These are phyloP conservation scores for Acanthis flammea DNA, from an alignment of 2,797 vertebrate species.

Conservation along the genomic window DNA sequence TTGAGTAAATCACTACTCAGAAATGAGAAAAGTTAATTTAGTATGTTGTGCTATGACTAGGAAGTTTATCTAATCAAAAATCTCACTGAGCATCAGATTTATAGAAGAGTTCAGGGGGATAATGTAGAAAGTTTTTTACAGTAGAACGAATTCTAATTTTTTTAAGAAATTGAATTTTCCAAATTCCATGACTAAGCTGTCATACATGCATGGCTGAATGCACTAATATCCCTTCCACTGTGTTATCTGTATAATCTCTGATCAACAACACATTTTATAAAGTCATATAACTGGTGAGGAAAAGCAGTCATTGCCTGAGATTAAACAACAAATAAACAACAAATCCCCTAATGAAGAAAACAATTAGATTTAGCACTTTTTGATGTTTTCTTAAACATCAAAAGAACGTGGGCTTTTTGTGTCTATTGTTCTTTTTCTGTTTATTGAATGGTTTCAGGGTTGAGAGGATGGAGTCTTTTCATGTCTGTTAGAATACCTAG, in stretches of 20 bases:
- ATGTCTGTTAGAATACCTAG: background rate
- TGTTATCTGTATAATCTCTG: background rate
- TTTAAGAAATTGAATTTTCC: background rate
- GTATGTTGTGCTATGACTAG: background rate
- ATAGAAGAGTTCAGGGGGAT: background rate
- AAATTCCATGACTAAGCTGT: background rate
- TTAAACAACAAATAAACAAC: background rate
- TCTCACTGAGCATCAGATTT: background rate
- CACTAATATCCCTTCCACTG: background rate
- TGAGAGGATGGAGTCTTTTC: background rate
- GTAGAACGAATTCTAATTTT: background rate
- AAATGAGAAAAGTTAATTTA: background rate
- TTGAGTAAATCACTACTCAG: background rate
- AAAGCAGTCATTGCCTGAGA: background rate
- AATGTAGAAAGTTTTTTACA: background rate
- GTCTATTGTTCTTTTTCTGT: background rate
- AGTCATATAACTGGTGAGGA: background rate
- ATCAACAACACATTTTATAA: background rate
- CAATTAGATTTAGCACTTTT: background rate
- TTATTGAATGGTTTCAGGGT: background rate
- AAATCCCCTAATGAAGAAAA: background rate
- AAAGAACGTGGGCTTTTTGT: rapidly evolving
- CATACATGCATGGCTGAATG: background rate
- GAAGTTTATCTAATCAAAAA: background rate
- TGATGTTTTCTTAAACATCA: background rate